Percentiles rank a stretch among this genome's conserved stretches.
These are phyloP conservation scores for Noctua janthina DNA, from an alignment of 2,888 invertebrate genomes.

Conservation along the genomic window DNA sequence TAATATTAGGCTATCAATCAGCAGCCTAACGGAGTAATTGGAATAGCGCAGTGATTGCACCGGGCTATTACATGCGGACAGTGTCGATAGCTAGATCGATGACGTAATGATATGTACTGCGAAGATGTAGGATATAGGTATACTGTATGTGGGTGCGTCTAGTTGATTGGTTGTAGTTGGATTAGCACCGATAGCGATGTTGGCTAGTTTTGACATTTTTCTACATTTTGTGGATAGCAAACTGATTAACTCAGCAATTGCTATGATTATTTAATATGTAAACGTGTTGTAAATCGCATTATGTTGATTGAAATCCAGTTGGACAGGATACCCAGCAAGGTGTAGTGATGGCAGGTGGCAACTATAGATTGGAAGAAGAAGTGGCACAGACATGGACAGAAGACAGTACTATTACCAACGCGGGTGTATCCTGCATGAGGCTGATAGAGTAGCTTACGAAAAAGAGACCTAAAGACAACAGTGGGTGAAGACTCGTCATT, in stretches of 20 bases:
- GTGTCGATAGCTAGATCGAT: slow-evolving; percentile 19
- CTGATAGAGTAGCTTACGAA: background rate
- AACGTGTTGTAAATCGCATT: background rate
- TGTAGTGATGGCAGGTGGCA: background rate
- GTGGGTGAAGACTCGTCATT: background rate
- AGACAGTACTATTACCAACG: background rate
- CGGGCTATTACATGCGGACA: background rate
- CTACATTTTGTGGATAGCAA: background rate
- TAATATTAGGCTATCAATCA: slow-evolving; percentile 37
- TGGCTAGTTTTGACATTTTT: background rate
- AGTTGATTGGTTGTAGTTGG: background rate
- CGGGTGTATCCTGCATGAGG: background rate
- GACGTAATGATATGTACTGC: background rate
- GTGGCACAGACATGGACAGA: background rate
- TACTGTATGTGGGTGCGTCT: too few species aligned
- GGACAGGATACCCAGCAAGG: background rate
- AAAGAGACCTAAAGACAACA: background rate
- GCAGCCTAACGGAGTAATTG: slow-evolving; percentile 20
- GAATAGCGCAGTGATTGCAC: slow-evolving; percentile 26
- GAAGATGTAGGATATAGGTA: background rate
- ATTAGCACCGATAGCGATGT: background rate
- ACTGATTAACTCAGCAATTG: background rate
- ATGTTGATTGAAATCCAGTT: background rate
- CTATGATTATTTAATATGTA: background rate
- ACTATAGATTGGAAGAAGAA: background rate